Evolutionary conservation across 35 echinoderm and acorn worm genomes (phyloP), one percentile per base, ranked within the genome.

Genomic region (Apostichopus parvimensis): DNA sequence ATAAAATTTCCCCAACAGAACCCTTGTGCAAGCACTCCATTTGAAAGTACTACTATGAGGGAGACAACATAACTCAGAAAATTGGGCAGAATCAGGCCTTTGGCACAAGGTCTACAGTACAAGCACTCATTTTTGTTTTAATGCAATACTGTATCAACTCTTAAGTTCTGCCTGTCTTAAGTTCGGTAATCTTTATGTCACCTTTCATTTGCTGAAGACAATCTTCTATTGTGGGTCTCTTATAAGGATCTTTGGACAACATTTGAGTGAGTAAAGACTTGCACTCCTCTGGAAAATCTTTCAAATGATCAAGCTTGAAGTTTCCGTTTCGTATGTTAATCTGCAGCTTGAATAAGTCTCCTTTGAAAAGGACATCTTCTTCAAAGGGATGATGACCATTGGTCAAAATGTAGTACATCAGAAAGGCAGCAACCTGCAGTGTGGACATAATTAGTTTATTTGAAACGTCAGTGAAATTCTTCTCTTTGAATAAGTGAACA

Each of bases 381-480:
- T 82, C 79, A 82, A 82, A 82, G 1, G 79, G 79, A 54, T 82
- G 79, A 56, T 82, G 79, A 15, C 79, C 79, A 7, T 54, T 25
- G 7, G 79, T 8, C 55, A 82, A 82, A 9, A 82, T 57, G 55
- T 82, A 82, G 53, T 82, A 82, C 45, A 82, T 56, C 34, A 82
- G 55, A 82, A 82, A 82, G 28, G 52, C 79, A 55, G 79, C 79
- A 17, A 82, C 79, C 79, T 82, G 79, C 0, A 28, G 26, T 1
- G 26, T 28, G 26, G 26, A 28, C 26, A 1, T 28, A 28, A 28
- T 28, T 28, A 0, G 26, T 1, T 25, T 1, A 25, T 25, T 25
- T 25, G 25, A 25, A 25, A 25, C 25, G 25, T 25, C 25, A 25
- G 25, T 25, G 25, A 25, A 25, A 25, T 25, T 25, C 25, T 25